Evolutionary conservation across 2,888 invertebrate genomes (phyloP).

Genomic region (Drosophila falleni): DNA sequence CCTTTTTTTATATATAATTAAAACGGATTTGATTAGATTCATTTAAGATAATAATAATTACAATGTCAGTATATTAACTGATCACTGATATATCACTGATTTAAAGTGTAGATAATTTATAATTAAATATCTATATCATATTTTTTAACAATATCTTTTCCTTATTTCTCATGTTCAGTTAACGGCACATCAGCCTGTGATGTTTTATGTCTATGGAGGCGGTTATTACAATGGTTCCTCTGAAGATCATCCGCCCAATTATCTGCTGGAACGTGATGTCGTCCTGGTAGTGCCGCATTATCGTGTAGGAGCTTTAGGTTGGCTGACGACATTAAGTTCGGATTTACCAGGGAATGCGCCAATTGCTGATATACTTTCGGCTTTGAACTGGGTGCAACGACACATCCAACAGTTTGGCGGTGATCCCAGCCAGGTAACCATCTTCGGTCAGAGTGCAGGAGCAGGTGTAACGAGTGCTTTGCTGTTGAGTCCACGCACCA

Average conservation of each 20-base stretch:
- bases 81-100: too few species aligned
- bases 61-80: too few species aligned
- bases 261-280: slow-evolving; percentile 86
- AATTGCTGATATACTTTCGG: slow-evolving; percentile 86
- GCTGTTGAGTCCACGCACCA: slow-evolving; percentile 84
- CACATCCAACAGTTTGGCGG: slow-evolving; percentile 86
- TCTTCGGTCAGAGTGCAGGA: slow-evolving; percentile 87
- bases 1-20: too few species aligned
- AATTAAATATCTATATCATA: too few species aligned
- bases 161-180: slow-evolving; percentile 57
- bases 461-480: slow-evolving; percentile 85
- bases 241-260: slow-evolving; percentile 83
- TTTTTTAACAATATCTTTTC: too few species aligned
- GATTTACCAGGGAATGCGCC: slow-evolving; percentile 87
- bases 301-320: slow-evolving; percentile 86
- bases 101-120: too few species aligned
- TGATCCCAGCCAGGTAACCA: slow-evolving; percentile 86
- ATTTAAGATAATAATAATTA: too few species aligned
- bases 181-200: slow-evolving; percentile 82
- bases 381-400: slow-evolving; percentile 86
- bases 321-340: slow-evolving; percentile 86
- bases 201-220: slow-evolving; percentile 86
- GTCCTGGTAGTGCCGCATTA: slow-evolving; percentile 86
- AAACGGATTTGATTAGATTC: too few species aligned
- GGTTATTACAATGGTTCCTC: slow-evolving; percentile 84